Conservation (phyloP, 2,797 vertebrate species). For the Eremophila alpestris region DNA sequence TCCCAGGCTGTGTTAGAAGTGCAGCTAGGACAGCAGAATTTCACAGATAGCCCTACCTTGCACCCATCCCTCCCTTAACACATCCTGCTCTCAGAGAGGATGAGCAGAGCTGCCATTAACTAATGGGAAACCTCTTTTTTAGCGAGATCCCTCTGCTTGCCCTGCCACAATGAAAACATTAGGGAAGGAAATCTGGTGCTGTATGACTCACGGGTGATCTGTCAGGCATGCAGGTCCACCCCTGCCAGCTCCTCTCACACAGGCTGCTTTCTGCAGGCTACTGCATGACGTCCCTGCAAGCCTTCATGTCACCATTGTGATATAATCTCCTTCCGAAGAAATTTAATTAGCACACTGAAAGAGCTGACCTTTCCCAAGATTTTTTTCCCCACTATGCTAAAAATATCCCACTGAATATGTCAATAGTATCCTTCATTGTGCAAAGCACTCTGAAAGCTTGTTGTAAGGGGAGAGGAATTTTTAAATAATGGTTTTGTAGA, state of each 20-base stretch:
- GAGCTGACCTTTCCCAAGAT: constrained; percentile 76
- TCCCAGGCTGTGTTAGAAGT: too few species aligned
- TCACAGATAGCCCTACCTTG: too few species aligned
- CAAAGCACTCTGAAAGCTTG: neutral
- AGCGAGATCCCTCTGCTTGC: neutral
- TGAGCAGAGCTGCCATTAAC: neutral
- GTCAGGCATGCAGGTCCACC: neutral
- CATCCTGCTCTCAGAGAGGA: neutral
- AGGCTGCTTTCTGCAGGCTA: neutral
- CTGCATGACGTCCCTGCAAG: neutral
- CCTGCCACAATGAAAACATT: neutral
- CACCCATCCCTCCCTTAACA: rapidly evolving
- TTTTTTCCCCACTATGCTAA: constrained; percentile 70
- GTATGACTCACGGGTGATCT: neutral
- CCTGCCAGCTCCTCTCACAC: neutral
- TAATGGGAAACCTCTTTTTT: neutral
- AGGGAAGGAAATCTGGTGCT: neutral
- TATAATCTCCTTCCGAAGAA: constrained; percentile 68
- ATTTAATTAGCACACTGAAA: constrained; percentile 78
- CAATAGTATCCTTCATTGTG: constrained; percentile 65
- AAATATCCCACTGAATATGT: constrained; percentile 72
- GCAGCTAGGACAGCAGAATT: rapidly evolving
- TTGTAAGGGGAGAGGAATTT: neutral
- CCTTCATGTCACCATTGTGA: constrained; percentile 57
- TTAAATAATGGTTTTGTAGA: neutral